These are phyloP conservation scores for Chaetogeoica ovagalla DNA, from an alignment of 2,888 invertebrate genomes.

Conservation along the genomic window DNA sequence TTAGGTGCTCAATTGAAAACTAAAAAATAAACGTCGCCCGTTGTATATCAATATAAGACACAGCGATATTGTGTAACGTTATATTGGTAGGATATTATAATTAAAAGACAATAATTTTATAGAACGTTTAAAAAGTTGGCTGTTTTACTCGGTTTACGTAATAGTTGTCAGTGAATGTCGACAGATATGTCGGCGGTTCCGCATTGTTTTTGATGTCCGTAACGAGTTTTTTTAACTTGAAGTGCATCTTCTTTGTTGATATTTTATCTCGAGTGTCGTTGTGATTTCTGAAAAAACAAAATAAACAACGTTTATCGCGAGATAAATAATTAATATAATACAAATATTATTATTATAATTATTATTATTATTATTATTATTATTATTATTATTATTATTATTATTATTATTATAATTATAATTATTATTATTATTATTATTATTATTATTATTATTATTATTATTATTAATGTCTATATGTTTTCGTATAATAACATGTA, in stretches of 20 bases:
- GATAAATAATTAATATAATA: too few relatives aligned
- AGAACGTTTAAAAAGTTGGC: conserved; percentile 34
- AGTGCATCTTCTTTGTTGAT: neutral
- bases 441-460: too few relatives aligned
- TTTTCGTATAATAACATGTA: neutral
- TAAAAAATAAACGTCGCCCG: neutral
- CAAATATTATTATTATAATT: too few relatives aligned
- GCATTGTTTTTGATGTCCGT: neutral
- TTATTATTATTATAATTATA: too few relatives aligned
- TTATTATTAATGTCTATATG: neutral
- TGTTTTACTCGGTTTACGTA: conserved; percentile 36
- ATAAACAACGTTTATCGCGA: too few relatives aligned
- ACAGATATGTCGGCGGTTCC: neutral
- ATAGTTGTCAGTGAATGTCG: conserved; percentile 22
- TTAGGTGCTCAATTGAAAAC: neutral
- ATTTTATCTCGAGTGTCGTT: neutral
- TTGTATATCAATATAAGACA: neutral
- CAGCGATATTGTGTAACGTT: neutral
- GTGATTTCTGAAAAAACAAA: neutral
- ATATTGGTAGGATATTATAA: neutral
- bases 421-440: too few relatives aligned
- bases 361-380: too few relatives aligned
- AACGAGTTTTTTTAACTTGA: conserved; percentile 2
- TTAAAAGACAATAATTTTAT: too few relatives aligned
- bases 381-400: too few relatives aligned